Evolutionary conservation across 92 coral and sea anemone genomes (phyloP), one percentile per base, ranked within the genome.

Genomic region (Metridium senile): DNA sequence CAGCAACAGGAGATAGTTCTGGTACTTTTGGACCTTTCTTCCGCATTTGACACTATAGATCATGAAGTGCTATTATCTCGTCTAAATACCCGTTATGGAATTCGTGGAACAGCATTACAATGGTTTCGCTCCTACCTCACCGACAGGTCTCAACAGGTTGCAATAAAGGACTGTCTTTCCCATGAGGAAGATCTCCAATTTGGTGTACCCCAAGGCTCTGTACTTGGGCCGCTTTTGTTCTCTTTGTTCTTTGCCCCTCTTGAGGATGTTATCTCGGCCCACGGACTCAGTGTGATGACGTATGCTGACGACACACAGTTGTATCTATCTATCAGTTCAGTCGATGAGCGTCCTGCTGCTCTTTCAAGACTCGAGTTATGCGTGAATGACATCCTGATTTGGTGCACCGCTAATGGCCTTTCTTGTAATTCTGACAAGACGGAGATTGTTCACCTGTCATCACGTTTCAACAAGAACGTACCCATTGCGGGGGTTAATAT

Each of bases 301-400:
- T 82, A 74, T 28, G 86, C 86, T n/a, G 81, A 82, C 39, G 86
- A 67, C 31, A 49, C 75, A 53, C 81, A 81, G 68, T 26, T 81
- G 30, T 81, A 52, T 72, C 6, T 81, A 39, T n/a, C n/a, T n/a
- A n/a, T n/a, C n/a, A n/a, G n/a, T n/a, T n/a, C n/a, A n/a, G n/a
- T n/a, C n/a, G n/a, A n/a, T n/a, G n/a, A n/a, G n/a, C n/a, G n/a
- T n/a, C n/a, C n/a, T n/a, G n/a, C n/a, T n/a, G n/a, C n/a, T n/a
- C n/a, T n/a, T n/a, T n/a, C n/a, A n/a, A n/a, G n/a, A n/a, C n/a
- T n/a, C n/a, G n/a, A n/a, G n/a, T n/a, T n/a, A n/a, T n/a, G n/a
- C n/a, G n/a, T n/a, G n/a, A n/a, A n/a, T n/a, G n/a, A n/a, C n/a
- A n/a, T n/a, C n/a, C n/a, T n/a, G n/a, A n/a, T n/a, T n/a, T n/a